Percentiles rank a stretch among this genome's conserved stretches.
These are phyloP conservation scores for Emydoidea blandingii DNA, from an alignment of 2,797 vertebrate species.

Conservation along the genomic window DNA sequence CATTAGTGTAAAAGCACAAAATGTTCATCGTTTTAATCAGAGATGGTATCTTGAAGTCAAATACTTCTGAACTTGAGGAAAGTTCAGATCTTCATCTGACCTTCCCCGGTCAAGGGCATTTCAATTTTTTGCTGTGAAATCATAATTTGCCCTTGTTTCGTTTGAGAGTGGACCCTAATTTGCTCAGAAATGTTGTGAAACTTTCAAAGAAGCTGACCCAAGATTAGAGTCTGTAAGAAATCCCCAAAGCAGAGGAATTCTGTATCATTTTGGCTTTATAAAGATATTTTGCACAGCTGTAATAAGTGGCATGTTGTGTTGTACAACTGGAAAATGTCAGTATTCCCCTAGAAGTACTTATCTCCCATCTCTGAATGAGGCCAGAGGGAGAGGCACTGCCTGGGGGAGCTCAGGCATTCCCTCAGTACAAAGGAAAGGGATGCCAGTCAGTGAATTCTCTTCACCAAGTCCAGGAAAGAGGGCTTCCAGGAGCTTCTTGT, in stretches of 20 bases:
- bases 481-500: neutral
- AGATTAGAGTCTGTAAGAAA: neutral
- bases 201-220: neutral
- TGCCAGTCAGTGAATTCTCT: neutral
- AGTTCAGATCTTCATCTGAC: accelerated
- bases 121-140: neutral
- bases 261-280: neutral
- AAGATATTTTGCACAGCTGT: neutral
- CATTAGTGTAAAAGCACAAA: neutral
- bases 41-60: neutral
- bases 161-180: neutral
- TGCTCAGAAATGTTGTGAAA: neutral
- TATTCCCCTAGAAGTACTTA: neutral
- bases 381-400: neutral
- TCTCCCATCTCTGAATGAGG: neutral
- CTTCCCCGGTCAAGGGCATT: neutral
- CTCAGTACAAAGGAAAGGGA: neutral
- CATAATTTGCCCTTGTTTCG: neutral
- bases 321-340: neutral
- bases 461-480: neutral
- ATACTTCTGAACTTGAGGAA: neutral
- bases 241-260: neutral
- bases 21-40: neutral
- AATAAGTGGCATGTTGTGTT: neutral
- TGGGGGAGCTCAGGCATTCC: neutral